Evolutionary conservation across 2,888 invertebrate genomes (phyloP).

Genomic region (Scaptomyza caliginosa): DNA sequence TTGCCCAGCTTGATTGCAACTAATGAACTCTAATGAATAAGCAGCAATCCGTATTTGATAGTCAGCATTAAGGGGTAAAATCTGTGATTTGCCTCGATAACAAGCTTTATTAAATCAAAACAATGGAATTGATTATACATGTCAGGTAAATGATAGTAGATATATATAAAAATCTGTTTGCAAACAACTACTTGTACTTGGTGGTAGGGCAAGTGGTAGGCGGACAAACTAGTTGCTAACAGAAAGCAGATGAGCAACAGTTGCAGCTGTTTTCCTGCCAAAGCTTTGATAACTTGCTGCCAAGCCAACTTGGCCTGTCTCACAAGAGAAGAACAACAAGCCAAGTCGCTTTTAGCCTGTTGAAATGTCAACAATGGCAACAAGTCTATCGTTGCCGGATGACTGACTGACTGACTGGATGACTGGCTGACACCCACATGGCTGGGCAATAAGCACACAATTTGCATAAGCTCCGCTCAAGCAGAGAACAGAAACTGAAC

Average conservation of each 20-base stretch:
- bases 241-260: conserved; percentile 14
- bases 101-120: background rate
- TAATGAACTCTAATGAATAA: conserved; percentile 77
- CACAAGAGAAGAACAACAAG: conserved; percentile 31
- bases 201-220: conserved; percentile 18
- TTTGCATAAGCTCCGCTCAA: conserved; percentile 75
- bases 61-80: conserved; percentile 2
- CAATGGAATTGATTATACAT: conserved; percentile 7
- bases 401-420: conserved; percentile 27
- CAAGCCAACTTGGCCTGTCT: conserved; percentile 56
- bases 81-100: conserved; percentile 13
- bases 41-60: conserved; percentile 21
- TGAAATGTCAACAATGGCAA: conserved; percentile 76
- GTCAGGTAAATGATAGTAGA: background rate
- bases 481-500: conserved; percentile 25
- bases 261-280: conserved; percentile 16
- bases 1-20: conserved; percentile 75
- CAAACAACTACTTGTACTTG: background rate
- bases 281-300: conserved; percentile 34
- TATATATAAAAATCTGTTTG: background rate
- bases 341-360: conserved; percentile 62
- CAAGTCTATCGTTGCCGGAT: conserved; percentile 66
- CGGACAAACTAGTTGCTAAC: background rate
- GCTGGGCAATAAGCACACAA: conserved; percentile 72
- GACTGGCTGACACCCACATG: conserved; percentile 74